Base-by-base conservation (phyloP, 2,888 invertebrate genomes). In the Leucoptera coffeella region DNA sequence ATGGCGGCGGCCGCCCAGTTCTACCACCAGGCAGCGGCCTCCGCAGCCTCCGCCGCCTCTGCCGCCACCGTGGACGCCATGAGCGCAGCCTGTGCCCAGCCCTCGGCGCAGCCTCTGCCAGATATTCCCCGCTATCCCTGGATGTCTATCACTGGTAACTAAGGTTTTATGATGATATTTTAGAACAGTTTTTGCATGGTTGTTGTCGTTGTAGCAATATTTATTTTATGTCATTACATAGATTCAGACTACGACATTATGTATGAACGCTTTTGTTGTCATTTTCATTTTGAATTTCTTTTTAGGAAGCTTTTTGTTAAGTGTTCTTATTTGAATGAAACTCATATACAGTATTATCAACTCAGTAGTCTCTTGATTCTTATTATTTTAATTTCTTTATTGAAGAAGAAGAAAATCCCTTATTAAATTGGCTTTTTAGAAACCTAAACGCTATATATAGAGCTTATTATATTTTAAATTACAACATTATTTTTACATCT, bases 91-190 rank as follows among this genome's bases (percentile, higher is more conserved):
- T 91, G 90, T 73, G 77, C 81, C 35, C 85, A 85, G 52, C 77
- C 83, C 41, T 81, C 86, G 32, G 87, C 87, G 34, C 89, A 89
- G 60, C 87, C 89, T 30, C 82, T 92, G 52, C 88, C 89, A 26
- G 92, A 92, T 69, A 85, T 92, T 55, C 91, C 92, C 29, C 80
- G 92, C 51, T 92, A 93, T 61, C 92, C 92, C 25, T 93, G 92
- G 92, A 92, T 93, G 91, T 88, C 91, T 50, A 89, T 92, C 65
- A 91, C 92, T 77, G 92, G 92, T 91, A 77, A 83, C 78, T 74
- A 38, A 7, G 6, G 17, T 17, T 9, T 49, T 60, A 52, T 40
- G 47, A 17, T 6, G 6, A 17, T 17, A 9, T 9, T 9, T 6
- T 17, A 17, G 17, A 17, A 17, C 6, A 17, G 17, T 17, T 9